Conservation (phyloP, 2,797 vertebrate genomes). For the Channa striata region DNA sequence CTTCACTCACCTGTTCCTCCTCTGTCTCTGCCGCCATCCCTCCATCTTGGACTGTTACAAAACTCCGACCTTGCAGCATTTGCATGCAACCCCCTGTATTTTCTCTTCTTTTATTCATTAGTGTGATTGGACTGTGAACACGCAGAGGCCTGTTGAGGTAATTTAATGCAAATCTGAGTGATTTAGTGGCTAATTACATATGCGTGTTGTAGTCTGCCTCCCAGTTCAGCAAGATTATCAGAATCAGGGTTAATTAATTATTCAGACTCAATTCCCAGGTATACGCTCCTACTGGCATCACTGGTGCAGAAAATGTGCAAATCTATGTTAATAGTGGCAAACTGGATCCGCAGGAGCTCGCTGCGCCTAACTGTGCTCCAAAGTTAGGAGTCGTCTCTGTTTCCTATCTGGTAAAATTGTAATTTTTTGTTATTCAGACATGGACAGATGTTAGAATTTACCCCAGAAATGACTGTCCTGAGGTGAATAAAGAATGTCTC, state of each 20-base stretch:
- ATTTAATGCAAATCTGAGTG: constrained; percentile 24
- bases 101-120: constrained; percentile 19
- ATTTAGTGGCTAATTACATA: constrained; percentile 15
- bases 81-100: neutral
- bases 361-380: no score
- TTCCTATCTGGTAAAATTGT: no score
- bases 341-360: no score
- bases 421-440: no score
- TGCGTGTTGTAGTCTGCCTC: neutral
- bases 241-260: neutral
- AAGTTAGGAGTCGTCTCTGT: no score
- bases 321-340: no score
- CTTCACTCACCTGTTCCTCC: neutral
- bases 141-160: neutral
- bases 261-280: neutral
- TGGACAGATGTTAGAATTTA: no score
- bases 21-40: neutral
- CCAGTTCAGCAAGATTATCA: constrained; percentile 9
- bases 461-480: no score
- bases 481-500: no score
- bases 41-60: neutral
- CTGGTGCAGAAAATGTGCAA: neutral
- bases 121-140: constrained; percentile 10
- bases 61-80: neutral
- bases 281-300: neutral